Evolutionary conservation across 2,113 vertebrate genomes (phyloP), one percentile per base, ranked within the genome.

Genomic region (Vicugna pacos): DNA sequence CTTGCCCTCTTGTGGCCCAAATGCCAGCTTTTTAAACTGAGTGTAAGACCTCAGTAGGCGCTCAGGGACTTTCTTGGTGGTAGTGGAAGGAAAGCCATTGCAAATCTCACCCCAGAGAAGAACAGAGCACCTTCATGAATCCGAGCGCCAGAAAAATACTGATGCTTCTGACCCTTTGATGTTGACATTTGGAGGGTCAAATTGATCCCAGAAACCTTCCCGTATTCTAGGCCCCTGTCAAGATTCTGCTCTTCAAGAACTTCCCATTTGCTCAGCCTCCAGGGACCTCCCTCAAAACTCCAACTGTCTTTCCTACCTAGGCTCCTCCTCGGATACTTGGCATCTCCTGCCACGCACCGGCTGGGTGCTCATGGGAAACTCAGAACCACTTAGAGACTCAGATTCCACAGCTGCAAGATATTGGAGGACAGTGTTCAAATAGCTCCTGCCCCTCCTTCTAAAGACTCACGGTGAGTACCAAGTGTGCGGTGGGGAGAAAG

Each of bases 371-470:
- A 35, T 50, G 48, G 28, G 10, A 16, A 75, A 0, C 22, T 65
- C 6, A 7, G 2, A 19, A 16, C 22, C 52, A 48, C 22, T 46
- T 13, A 24, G 19, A 32, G 20, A 62, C 8, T 32, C 4, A 4
- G 3, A 8, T 54, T 60, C 4, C 15, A 8, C 8, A 6, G 8
- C 11, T 3, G 19, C 32, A 65, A 22, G 19, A 17, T 1, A 16
- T 4, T 35, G 30, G 8, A 10, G 48, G 22, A 38, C 35, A 28
- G 56, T n/a, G 42, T 26, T 26, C 19, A 30, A 1, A 5, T 0
- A n/a, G 20, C 7, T 46, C 35, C 50, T 2, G 8, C 11, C 13
- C 17, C 56, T 56, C 46, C 9, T 22, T 28, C 11, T 16, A 13
- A 38, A 46, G 14, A 13, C 4, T 8, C 35, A 2, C 14, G 0